These are phyloP conservation scores for Petrophora chlorosata DNA, from an alignment of 2,888 invertebrate genomes.

Conservation along the genomic window DNA sequence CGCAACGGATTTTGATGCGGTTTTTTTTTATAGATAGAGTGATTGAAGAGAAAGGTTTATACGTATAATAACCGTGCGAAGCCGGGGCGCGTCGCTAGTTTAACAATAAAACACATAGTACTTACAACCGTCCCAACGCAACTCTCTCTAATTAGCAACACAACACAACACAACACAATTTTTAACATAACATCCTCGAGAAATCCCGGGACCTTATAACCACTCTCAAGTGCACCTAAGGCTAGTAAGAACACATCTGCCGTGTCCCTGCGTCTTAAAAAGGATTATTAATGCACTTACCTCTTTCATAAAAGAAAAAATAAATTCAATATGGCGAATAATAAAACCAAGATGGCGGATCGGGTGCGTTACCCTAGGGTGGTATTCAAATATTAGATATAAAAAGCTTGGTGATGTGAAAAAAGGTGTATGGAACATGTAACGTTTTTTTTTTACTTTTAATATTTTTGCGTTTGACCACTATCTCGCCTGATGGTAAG, in stretches of 20 bases:
- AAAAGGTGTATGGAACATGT: too few relatives aligned
- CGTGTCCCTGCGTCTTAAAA: constrained; percentile 48
- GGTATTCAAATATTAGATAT: constrained; percentile 27
- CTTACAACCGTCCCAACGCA: background rate
- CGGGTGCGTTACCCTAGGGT: constrained; percentile 56
- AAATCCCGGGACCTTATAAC: constrained; percentile 18
- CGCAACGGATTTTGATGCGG: too few relatives aligned
- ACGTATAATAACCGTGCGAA: too few relatives aligned
- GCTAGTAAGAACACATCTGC: constrained; percentile 61
- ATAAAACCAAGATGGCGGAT: constrained; percentile 69
- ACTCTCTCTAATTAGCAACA: constrained; percentile 6
- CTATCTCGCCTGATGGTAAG: too few relatives aligned
- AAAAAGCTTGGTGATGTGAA: constrained; percentile 16
- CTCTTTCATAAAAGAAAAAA: constrained; percentile 65
- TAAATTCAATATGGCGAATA: constrained; percentile 69
- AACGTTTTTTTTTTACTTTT: too few relatives aligned
- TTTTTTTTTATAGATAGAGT: too few relatives aligned
- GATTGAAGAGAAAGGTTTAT: too few relatives aligned
- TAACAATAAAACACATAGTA: too few relatives aligned
- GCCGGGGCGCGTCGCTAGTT: too few relatives aligned
- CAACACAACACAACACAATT: constrained; percentile 16
- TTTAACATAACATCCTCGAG: constrained; percentile 20
- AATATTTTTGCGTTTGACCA: too few relatives aligned
- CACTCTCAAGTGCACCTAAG: constrained; percentile 49
- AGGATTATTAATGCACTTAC: constrained; percentile 63